A percentile compares a stretch with the other conserved stretches of the same genome.
Conservation (phyloP, 2,888 invertebrate genomes). For the Pandemis corylana region DNA sequence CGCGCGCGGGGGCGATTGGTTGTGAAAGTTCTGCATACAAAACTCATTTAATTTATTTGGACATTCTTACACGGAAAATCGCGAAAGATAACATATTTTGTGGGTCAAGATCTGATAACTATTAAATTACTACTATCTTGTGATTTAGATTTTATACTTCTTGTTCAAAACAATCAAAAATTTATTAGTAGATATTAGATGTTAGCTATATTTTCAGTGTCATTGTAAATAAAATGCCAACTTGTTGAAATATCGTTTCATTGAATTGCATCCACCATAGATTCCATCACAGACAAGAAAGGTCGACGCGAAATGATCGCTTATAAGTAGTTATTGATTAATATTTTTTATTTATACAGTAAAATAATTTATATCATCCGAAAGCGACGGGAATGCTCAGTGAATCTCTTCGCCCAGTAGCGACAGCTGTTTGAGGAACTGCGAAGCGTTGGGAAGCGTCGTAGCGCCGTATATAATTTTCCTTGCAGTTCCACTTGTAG, state of each 20-base stretch:
- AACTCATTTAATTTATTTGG: constrained; percentile 27
- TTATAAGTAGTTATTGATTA: constrained; percentile 35
- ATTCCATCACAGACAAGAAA: constrained; percentile 38
- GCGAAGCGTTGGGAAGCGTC: constrained; percentile 96
- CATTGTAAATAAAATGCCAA: constrained; percentile 86
- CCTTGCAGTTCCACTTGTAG: constrained; percentile 87
- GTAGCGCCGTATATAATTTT: constrained; percentile 98
- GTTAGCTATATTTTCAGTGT: constrained; percentile 85
- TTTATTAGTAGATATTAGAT: constrained; percentile 83
- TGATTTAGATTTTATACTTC: constrained; percentile 86
- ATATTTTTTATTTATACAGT: constrained; percentile 42
- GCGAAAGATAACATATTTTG: constrained; percentile 59
- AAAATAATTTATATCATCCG: constrained; percentile 47
- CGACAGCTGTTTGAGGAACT: constrained; percentile 97
- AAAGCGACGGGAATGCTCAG: constrained; percentile 69
- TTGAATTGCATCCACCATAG: constrained; percentile 35
- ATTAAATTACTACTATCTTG: constrained; percentile 77
- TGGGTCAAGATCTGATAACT: constrained; percentile 75
- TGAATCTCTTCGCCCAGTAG: constrained; percentile 90
- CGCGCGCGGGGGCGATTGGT: constrained; percentile 52
- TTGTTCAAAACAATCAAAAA: constrained; percentile 84
- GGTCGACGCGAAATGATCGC: constrained; percentile 24
- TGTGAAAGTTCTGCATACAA: constrained; percentile 52
- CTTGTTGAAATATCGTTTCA: constrained; percentile 75
- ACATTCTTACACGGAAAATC: constrained; percentile 35